phyloP scores from a whole-genome alignment of 2,113 vertebrate species.

The Aldabrachelys gigantea region DNA sequence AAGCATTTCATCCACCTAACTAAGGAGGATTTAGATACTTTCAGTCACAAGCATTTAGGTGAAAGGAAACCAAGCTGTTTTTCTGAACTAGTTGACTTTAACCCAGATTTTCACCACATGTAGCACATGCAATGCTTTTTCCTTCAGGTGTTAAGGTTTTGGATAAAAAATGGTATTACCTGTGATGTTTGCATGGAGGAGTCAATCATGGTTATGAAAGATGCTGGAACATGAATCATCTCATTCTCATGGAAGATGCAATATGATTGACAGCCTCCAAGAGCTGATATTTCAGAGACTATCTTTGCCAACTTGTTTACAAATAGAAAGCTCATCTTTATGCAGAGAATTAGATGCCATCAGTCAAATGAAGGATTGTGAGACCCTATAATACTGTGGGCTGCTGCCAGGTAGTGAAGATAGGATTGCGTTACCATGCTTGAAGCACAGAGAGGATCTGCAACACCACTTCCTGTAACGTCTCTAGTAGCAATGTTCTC shows the following conservation, averaged over 20 bases:
- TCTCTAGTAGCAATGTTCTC: not conserved
- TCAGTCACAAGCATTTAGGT: not conserved
- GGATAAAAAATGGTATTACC: not conserved
- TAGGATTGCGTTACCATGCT: not conserved
- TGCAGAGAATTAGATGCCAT: no score
- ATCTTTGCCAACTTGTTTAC: no score
- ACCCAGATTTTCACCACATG: not conserved
- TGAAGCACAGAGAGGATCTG: not conserved
- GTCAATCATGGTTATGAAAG: no score
- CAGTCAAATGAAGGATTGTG: no score
- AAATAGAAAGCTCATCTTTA: no score
- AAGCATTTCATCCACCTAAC: not conserved
- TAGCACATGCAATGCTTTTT: not conserved
- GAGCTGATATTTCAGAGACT: no score
- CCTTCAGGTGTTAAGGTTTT: not conserved
- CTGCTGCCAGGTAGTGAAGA: no score
- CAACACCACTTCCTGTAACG: not conserved
- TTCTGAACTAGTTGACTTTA: not conserved
- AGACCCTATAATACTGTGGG: no score
- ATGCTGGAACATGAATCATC: no score
- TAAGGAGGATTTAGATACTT: not conserved
- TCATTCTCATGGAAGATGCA: no score
- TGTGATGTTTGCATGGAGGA: not conserved
- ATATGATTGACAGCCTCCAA: no score
- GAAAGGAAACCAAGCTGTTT: not conserved